These are phyloP conservation scores for Calephelis perditalis DNA, from an alignment of 2,888 invertebrate genomes.

Conservation along the genomic window DNA sequence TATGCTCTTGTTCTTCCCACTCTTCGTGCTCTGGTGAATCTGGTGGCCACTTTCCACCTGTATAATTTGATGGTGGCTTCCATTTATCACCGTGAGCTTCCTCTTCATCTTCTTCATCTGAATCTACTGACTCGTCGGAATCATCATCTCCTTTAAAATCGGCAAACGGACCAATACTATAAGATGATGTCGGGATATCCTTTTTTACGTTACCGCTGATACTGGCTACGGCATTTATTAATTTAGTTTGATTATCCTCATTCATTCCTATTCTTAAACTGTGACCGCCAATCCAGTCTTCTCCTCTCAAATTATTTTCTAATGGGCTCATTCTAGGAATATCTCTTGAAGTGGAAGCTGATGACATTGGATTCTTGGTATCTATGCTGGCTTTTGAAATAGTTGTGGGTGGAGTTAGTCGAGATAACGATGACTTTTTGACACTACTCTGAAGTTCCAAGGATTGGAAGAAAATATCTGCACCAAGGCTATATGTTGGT, in stretches of 20 bases:
- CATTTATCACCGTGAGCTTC: constrained; percentile 83
- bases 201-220: constrained; percentile 78
- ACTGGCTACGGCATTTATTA: constrained; percentile 82
- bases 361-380: constrained; percentile 44
- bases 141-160: constrained; percentile 66
- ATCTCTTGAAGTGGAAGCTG: constrained; percentile 55
- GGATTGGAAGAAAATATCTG: constrained; percentile 92
- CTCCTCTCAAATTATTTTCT: constrained; percentile 69
- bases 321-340: constrained; percentile 59
- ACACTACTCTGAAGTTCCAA: constrained; percentile 87
- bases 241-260: constrained; percentile 78
- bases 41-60: constrained; percentile 69
- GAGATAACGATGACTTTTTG: constrained; percentile 75
- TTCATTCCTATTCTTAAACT: constrained; percentile 73
- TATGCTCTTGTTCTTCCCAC: constrained; percentile 78
- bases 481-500: constrained; percentile 81
- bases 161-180: constrained; percentile 55
- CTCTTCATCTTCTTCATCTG: constrained; percentile 78
- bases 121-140: constrained; percentile 78
- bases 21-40: constrained; percentile 71
- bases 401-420: constrained; percentile 66
- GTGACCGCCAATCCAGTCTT: constrained; percentile 80
- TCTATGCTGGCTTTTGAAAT: constrained; percentile 50
- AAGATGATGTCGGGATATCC: constrained; percentile 58
- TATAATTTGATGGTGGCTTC: constrained; percentile 80